These are phyloP conservation scores for Globicephala melas DNA, from an alignment of 2,113 vertebrate genomes.

Conservation along the genomic window DNA sequence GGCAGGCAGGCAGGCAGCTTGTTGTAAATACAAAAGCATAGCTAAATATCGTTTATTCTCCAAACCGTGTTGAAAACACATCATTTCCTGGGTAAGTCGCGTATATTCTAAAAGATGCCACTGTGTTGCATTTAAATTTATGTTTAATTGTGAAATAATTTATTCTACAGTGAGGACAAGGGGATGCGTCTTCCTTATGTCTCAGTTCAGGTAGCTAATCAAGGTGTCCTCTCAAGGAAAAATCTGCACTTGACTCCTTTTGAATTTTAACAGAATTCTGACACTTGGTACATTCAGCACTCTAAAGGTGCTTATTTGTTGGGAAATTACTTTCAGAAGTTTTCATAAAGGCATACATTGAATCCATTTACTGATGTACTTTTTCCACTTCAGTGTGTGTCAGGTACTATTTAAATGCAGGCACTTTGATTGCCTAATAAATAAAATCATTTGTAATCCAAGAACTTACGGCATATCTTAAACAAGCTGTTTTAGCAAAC, in stretches of 20 bases:
- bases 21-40: constrained; percentile 16
- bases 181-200: constrained; percentile 3
- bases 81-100: constrained; percentile 46
- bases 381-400: constrained; percentile 8
- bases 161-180: neutral
- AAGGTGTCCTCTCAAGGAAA: constrained; percentile 34
- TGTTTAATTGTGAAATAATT: constrained; percentile 58
- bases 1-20: constrained; percentile 28
- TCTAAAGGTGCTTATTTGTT: constrained; percentile 48
- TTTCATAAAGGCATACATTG: constrained; percentile 51
- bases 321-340: constrained; percentile 62
- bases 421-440: constrained; percentile 57
- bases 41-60: constrained; percentile 54
- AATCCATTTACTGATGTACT: neutral
- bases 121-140: constrained; percentile 33
- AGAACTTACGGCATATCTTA: neutral
- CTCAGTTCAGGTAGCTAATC: constrained; percentile 20
- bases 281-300: neutral
- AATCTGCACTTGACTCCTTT: constrained; percentile 38
- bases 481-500: constrained; percentile 29
- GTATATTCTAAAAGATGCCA: constrained; percentile 21
- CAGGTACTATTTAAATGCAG: constrained; percentile 15
- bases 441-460: constrained; percentile 37
- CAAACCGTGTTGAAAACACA: constrained; percentile 33
- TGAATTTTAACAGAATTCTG: constrained; percentile 52